Conservation (phyloP, 53 echinoderm and acorn worm species). For the Temnopleurus reevesii region DNA sequence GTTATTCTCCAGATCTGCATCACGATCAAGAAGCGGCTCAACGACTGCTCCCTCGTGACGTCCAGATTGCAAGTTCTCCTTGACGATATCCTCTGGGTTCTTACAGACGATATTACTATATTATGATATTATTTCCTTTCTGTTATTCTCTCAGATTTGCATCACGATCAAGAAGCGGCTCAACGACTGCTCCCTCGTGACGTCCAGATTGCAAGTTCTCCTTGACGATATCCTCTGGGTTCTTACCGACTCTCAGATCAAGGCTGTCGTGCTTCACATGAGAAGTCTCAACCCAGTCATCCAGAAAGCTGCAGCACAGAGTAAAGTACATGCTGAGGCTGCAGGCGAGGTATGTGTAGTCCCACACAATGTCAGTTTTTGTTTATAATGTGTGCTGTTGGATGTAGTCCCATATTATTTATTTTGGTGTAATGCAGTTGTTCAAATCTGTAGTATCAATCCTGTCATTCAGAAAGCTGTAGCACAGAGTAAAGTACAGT, state of each 20-base stretch:
- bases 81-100: conserved; percentile 93
- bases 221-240: conserved; percentile 96
- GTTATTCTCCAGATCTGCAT: conserved; percentile 80
- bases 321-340: conserved; percentile 79
- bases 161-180: conserved; percentile 90
- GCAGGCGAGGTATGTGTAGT: conserved; percentile 89
- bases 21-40: conserved; percentile 85
- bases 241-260: conserved; percentile 93
- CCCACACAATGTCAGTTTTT: too few species aligned
- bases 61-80: conserved; percentile 88
- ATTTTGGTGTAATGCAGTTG: too few species aligned
- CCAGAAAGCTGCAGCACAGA: conserved; percentile 84
- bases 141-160: conserved; percentile 65
- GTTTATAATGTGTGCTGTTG: too few species aligned
- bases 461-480: conserved; percentile 88
- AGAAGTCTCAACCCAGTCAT: conserved; percentile 91
- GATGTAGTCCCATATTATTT: too few species aligned
- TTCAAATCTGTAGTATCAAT: conserved; percentile 79
- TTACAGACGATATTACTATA: too few species aligned
- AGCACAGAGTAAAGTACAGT: conserved; percentile 86
- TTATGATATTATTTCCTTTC: not conserved
- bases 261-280: conserved; percentile 88
- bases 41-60: conserved; percentile 82
- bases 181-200: conserved; percentile 79
- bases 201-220: conserved; percentile 86